Evolutionary conservation across 2,113 vertebrate genomes (phyloP).

Genomic region (Apodemus sylvaticus): DNA sequence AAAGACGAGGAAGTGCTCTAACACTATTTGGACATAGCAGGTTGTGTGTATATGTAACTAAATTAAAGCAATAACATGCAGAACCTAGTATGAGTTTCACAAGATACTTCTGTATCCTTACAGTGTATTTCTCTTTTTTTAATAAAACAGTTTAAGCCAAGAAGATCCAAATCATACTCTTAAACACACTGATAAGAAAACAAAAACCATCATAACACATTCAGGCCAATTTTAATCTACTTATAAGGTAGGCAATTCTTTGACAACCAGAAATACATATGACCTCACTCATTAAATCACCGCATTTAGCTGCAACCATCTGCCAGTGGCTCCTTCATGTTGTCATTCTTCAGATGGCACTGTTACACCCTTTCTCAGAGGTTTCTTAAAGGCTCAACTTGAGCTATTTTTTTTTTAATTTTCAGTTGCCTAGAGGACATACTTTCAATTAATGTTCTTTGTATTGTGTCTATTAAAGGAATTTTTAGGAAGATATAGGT

Average conservation of each 20-base stretch:
- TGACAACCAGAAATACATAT: neutral
- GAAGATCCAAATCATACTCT: neutral
- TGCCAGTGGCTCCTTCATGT: neutral
- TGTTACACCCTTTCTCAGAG: neutral
- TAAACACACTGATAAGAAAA: neutral
- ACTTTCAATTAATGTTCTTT: neutral
- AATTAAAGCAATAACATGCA: neutral
- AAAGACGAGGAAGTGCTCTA: neutral
- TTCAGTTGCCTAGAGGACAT: neutral
- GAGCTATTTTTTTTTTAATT: neutral
- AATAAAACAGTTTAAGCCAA: constrained; percentile 25
- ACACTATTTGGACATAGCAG: neutral
- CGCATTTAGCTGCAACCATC: neutral
- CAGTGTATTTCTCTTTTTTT: neutral
- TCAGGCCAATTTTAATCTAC: neutral
- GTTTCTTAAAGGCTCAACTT: neutral
- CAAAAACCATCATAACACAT: neutral
- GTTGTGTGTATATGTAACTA: neutral
- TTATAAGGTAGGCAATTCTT: neutral
- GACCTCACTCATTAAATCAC: neutral
- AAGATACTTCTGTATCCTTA: neutral
- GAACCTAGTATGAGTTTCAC: neutral
- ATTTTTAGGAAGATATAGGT: neutral
- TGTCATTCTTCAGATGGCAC: neutral
- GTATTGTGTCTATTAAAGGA: neutral